A percentile compares a stretch with the other conserved stretches of the same genome.
Conservation (phyloP, 2,113 vertebrate species). For the Pogona vitticeps region DNA sequence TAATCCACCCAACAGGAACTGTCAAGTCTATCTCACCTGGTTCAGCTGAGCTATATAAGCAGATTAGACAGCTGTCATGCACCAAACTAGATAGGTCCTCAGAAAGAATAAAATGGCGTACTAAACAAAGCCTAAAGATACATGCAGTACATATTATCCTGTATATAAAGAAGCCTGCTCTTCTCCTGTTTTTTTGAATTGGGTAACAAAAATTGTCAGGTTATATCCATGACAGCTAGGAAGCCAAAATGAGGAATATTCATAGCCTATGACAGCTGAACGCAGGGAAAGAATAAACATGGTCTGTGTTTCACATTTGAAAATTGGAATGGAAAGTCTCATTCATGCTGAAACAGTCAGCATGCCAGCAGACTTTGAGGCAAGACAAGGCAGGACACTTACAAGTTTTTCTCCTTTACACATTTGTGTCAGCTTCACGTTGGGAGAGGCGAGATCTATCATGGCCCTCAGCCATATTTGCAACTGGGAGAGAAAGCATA, state of each 20-base stretch:
- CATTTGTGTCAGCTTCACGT: background rate
- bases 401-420: background rate
- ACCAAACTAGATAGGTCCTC: constrained; percentile 41
- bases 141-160: constrained; percentile 1
- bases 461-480: background rate
- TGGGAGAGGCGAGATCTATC: background rate
- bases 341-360: background rate
- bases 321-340: background rate
- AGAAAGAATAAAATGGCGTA: constrained; percentile 36
- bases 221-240: background rate
- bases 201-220: background rate
- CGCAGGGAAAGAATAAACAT: background rate
- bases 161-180: background rate
- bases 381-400: background rate
- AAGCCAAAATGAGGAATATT: background rate
- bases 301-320: background rate
- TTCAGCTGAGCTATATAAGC: constrained; percentile 58
- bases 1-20: constrained; percentile 65
- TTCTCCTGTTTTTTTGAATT: background rate
- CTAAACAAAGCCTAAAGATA: constrained; percentile 53
- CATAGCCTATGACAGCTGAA: background rate
- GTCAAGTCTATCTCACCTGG: constrained; percentile 66
- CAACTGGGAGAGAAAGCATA: background rate
- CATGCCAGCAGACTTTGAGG: too few relatives aligned
- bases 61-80: constrained; percentile 64